phyloP scores from a whole-genome alignment of 2,888 invertebrate genomes.

The Busseola fusca region DNA sequence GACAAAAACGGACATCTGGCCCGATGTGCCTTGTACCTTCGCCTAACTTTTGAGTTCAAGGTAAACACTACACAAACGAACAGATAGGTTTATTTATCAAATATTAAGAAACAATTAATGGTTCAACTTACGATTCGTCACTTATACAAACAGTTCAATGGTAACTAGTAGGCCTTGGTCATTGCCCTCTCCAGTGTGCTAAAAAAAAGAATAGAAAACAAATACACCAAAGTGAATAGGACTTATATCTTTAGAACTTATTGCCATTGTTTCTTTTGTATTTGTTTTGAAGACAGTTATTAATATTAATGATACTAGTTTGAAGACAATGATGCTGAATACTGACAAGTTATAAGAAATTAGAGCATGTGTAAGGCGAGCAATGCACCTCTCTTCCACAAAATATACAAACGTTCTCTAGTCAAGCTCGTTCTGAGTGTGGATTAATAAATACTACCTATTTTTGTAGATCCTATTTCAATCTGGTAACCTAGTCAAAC shows the following conservation, averaged over 20 bases:
- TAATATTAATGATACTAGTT: constrained; percentile 26
- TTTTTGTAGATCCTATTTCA: not conserved
- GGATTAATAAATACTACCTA: not conserved
- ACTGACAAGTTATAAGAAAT: constrained; percentile 12
- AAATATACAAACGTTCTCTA: too few species aligned
- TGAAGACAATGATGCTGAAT: constrained; percentile 1
- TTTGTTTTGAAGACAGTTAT: constrained; percentile 9
- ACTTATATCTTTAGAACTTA: constrained; percentile 28
- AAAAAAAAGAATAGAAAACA: constrained; percentile 46
- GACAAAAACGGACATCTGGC: constrained; percentile 45
- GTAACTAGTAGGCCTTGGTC: constrained; percentile 61
- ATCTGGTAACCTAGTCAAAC: not conserved
- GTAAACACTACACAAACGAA: constrained; percentile 34
- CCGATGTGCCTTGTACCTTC: constrained; percentile 46
- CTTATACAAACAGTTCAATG: constrained; percentile 58
- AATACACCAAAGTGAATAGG: constrained; percentile 31
- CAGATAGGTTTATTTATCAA: constrained; percentile 42
- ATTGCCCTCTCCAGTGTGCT: constrained; percentile 55
- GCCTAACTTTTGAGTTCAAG: constrained; percentile 57
- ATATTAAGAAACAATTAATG: constrained; percentile 59
- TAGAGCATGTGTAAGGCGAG: not conserved
- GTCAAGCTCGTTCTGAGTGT: too few species aligned
- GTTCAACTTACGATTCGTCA: constrained; percentile 61
- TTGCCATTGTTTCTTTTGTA: constrained; percentile 44
- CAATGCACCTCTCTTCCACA: not conserved